Conservation (phyloP, 2,888 invertebrate genomes). For the Pristionchus maxplancki region DNA sequence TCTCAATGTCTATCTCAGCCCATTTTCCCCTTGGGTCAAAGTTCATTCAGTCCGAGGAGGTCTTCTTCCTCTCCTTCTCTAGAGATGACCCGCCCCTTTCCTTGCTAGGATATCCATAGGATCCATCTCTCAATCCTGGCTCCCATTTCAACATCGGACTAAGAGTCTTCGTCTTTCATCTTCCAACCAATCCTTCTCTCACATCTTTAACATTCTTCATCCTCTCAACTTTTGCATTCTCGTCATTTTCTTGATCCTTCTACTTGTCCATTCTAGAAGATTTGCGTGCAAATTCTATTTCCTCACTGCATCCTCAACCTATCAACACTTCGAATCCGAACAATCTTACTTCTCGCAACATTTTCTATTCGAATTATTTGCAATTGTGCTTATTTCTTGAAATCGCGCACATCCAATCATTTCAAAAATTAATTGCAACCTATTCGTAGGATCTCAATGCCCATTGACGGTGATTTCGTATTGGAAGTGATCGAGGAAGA, state of each 20-base stretch:
- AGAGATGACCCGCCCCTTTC: slow-evolving; percentile 11
- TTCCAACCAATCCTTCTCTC: background rate
- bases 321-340: background rate
- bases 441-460: background rate
- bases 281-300: background rate
- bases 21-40: background rate
- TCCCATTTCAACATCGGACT: slow-evolving; percentile 17
- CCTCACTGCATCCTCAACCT: background rate
- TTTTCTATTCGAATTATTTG: background rate
- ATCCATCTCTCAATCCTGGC: slow-evolving; percentile 26
- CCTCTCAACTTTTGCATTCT: background rate
- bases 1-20: background rate
- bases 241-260: background rate
- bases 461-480: slow-evolving; percentile 8
- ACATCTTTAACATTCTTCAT: no score
- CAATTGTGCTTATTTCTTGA: background rate
- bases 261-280: background rate
- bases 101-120: slow-evolving; percentile 23
- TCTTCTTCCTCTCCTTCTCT: background rate
- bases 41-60: background rate
- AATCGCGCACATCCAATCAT: background rate
- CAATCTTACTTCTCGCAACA: background rate
- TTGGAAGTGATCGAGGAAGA: slow-evolving; percentile 32
- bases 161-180: background rate
- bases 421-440: background rate